Evolutionary conservation across 2,797 vertebrate genomes (phyloP), one percentile per base, ranked within the genome.

Genomic region (Pitangus sulphuratus): DNA sequence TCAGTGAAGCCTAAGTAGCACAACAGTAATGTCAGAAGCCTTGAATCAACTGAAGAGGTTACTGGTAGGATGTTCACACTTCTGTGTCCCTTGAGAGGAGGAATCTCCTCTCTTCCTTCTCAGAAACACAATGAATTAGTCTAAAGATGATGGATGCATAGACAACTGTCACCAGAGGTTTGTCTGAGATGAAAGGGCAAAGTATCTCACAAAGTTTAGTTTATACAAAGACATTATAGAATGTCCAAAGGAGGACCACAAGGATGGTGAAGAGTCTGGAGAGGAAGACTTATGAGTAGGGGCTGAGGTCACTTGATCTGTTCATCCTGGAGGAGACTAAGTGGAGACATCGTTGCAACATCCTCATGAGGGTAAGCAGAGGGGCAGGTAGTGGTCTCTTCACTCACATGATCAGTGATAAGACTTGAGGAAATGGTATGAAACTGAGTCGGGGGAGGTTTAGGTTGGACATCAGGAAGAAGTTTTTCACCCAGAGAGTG

Each of bases 211-310:
- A 0, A 7, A 39, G 13, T 0, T 60, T 31, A 61, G 21, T 69
- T 81, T 57, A 48, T 25, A 57, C 4, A 35, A 54, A 86, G 16
- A 12, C 7, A 10, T 21, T 8, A 48, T 13, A 9, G 12, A 76
- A 3, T 1, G 0, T 42, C 47, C 48, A 28, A 37, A 56, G 31
- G 26, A 76, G 22, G 35, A 19, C 15, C 22, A 28, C 0, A 1
- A 37, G 26, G 35, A 28, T 14, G 22, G 4, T 2, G 6, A 42
- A 42, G 7, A 12, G 11, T 5, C 12, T 42, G 22, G 40, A 54
- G 22, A 16, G 26, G 48, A 47, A 42, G 15, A 15, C 6, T 4
- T 1, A 2, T 15, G 42, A 56, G 28, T 7, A 76, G 19, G 0
- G 1, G 7, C 54, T 48, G 56, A 16, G 42, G 18, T n/a, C 26